Base-by-base conservation (phyloP, 2,888 invertebrate species). In the Polyommatus iphigenia region DNA sequence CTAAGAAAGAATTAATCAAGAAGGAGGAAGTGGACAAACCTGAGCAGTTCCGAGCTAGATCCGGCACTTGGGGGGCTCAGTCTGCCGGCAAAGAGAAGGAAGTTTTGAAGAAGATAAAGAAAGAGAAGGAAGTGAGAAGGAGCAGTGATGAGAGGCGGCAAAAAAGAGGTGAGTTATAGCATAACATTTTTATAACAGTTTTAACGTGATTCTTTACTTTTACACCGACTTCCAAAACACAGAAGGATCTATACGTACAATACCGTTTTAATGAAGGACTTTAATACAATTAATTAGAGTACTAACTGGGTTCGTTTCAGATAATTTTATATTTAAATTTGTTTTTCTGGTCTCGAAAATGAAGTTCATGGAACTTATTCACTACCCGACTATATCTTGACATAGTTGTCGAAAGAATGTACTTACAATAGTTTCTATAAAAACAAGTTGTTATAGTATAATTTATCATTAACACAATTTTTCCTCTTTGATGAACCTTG, bases 1-100 rank as follows among this genome's bases (percentile, higher is more conserved):
- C n/a, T n/a, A 76, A 24, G 75, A 79, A 77, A 8, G 79, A 81
- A 32, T 4, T 73, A 50, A 32, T 57, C 32, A 79, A 80, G n/a
- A 79, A 79, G 77, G 59, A 57, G 24, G 78, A 59, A 77, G 41
- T 78, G 32, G 83, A 84, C 59, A 82, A 80, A 36, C 29, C 79
- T 62, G 86, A 85, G 18, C 73, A 84, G 84, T 76, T 79, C 10
- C 92, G 96, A 77, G 95, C 94, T 71, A 95, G 96, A 79, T 96
- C 96, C 80, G 97, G 96, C 84, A 95, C 96, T 77, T 95, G 95
- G 95, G 90, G 95, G 24, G 90, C 95, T 1, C 89, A 90, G 79
- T 85, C 85, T n/a, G 82, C 84, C 6, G 82, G 82, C 54, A 88
- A 85, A 82, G 90, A 88, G 76, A 90, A 87, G 79, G 88, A 89